Percentiles rank a stretch among this genome's conserved stretches.
phyloP scores from a whole-genome alignment of 2,797 vertebrate genomes.

The Chiroxiphia lanceolata region DNA sequence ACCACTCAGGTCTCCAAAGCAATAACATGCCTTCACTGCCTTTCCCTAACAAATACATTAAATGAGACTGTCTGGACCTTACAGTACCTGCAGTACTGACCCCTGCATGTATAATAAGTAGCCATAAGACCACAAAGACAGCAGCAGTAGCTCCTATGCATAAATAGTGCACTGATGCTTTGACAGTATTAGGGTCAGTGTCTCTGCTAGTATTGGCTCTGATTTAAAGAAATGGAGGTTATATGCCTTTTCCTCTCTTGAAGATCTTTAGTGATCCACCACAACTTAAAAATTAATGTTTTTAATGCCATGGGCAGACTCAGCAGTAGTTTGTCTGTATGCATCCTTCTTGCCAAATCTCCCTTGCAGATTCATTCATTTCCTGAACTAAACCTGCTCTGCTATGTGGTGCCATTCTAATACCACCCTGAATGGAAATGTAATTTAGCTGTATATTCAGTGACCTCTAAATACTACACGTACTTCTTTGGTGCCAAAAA shows the following conservation, averaged over 20 bases:
- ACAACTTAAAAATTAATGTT: not conserved
- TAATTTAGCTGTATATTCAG: not conserved
- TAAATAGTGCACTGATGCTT: not conserved
- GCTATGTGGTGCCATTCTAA: conserved; percentile 42
- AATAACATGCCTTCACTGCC: rapidly evolving
- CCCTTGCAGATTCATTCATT: conserved; percentile 24
- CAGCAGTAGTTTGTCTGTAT: not conserved
- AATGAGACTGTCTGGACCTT: not conserved
- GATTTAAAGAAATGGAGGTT: not conserved
- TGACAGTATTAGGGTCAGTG: not conserved
- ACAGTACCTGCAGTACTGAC: not conserved
- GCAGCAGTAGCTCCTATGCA: not conserved
- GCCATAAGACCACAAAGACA: not conserved
- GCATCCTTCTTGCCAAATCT: conserved; percentile 1
- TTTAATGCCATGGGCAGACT: not conserved
- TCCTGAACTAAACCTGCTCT: conserved; percentile 29
- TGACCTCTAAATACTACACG: not conserved
- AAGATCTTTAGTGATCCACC: not conserved
- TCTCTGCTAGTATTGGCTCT: not conserved
- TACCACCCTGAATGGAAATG: not conserved
- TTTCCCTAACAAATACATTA: not conserved
- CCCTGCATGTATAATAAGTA: not conserved
- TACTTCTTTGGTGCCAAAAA: not conserved
- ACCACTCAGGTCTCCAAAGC: not conserved
- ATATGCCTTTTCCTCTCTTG: not conserved